Base-by-base conservation (phyloP, 2,888 invertebrate genomes). In the Eilema griseolum region DNA sequence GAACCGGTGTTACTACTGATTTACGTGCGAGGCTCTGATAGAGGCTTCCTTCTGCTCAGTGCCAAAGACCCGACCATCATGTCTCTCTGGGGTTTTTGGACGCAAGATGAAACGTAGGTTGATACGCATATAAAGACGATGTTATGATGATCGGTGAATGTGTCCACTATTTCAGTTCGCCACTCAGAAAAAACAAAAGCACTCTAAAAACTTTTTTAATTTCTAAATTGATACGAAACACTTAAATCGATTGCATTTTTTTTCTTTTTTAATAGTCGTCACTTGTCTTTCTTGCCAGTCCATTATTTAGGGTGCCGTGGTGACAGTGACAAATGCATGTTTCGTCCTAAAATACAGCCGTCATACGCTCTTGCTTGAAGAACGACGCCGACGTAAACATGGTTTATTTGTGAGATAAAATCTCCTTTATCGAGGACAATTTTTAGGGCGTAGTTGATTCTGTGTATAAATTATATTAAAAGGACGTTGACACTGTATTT, bases 311-410 rank as follows among this genome's bases (percentile, higher is more conserved):
- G 77, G 63, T 69, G 71, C 63, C 80, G 78, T 80, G 83, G 82
- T 61, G 85, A 86, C 85, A 73, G 80, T 86, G 89, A 90, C 80
- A 88, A 86, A 90, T 88, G 87, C 79, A 86, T 67, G 86, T 84
- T 75, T 81, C 83, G 80, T 83, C 73, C 76, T 80, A 81, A 81
- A 81, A 83, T 84, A 84, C 84, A 56, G 57, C 57, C 61, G 56
- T 66, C 62, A 63, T 69, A 69, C 69, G 57, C 24, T 57, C 68
- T 60, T 57, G 26, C 23, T 67, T 70, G 60, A 68, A 74, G 24
- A 52, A 52, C 20, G 37, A 52, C 52, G 66, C 73, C 8, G 37
- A 52, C 57, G 66, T 74, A 80, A 75, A 83, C 67, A 77, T 67
- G 46, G 72, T 77, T 72, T 72, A 71, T 71, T 67, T 66, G 56